Evolutionary conservation across 2,888 invertebrate species (phyloP), one percentile per base, ranked within the genome.

Genomic region (Caenorhabditis virilis): DNA sequence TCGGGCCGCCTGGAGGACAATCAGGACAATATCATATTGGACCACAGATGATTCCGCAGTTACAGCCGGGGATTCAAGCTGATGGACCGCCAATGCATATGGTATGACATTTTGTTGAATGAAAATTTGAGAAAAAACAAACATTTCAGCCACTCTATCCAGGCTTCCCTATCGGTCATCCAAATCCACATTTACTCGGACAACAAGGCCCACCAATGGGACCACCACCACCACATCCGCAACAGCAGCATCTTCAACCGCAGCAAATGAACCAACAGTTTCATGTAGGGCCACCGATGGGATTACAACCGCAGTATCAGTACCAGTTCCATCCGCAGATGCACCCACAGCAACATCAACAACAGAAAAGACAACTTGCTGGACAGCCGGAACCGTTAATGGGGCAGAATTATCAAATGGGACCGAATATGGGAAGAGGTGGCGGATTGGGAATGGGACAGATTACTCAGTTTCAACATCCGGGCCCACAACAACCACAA

Each of bases 361-460:
- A 41, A 5, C 41, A 23, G 41, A 23, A 13, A n/a, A 36, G 16
- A 13, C 36, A 5, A 15, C 36, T 13, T 13, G 36, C 36, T 9
- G 16, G 11, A 36, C 36, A 7, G 5, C 36, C 36, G n/a, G 60
- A 53, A 33, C 60, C 60, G 23, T 49, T 60, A 0, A 60, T 60
- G 60, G 43, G 49, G 11, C 27, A 27, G 0, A 20, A 6, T 30
- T 9, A 30, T 30, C 6, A 30, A 0, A 60, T 60, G 60, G 36
- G 45, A 6, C 27, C 27, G 1, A 25, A n/a, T 36, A 13, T 15
- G 25, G 25, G 25, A 25, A 11, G 16, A 23, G 23, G 42, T 25
- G 42, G 42, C 16, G 36, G 39, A 18, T 20, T 39, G 9, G 18
- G 9, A 16, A n/a, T 38, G 38, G 16, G 6, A 36, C n/a, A 36